Percentiles rank a stretch among this genome's conserved stretches.
phyloP scores from a whole-genome alignment of 2,888 invertebrate genomes.

The Metallyticus violacea region DNA sequence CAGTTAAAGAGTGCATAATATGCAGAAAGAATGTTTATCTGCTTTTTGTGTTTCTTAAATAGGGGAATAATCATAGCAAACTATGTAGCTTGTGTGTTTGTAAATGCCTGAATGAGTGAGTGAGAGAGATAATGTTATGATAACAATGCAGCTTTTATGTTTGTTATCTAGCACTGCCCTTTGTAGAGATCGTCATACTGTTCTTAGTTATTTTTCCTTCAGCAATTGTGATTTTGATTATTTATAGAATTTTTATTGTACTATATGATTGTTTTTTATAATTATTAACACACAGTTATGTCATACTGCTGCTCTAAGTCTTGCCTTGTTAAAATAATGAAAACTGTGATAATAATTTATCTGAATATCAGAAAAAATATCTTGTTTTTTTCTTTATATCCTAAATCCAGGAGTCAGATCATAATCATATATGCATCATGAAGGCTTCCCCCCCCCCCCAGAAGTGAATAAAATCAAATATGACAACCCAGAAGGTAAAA shows the following conservation, averaged over 20 bases:
- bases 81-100: background rate
- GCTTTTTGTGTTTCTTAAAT: background rate
- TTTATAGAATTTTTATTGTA: background rate
- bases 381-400: background rate
- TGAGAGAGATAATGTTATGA: background rate
- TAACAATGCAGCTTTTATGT: background rate
- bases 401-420: no score
- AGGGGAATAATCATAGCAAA: background rate
- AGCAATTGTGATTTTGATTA: background rate
- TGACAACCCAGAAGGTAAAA: no score
- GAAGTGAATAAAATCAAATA: no score
- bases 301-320: background rate
- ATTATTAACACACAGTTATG: background rate
- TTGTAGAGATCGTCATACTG: background rate
- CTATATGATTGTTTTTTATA: background rate
- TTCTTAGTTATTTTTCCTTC: background rate
- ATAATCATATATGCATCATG: no score
- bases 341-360: background rate
- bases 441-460: no score
- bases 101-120: background rate
- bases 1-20: background rate
- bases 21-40: background rate
- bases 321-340: background rate
- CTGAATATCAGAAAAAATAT: background rate
- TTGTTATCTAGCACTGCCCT: background rate